Conservation (phyloP, 2,797 vertebrate genomes). For the Myotis vivesi region DNA sequence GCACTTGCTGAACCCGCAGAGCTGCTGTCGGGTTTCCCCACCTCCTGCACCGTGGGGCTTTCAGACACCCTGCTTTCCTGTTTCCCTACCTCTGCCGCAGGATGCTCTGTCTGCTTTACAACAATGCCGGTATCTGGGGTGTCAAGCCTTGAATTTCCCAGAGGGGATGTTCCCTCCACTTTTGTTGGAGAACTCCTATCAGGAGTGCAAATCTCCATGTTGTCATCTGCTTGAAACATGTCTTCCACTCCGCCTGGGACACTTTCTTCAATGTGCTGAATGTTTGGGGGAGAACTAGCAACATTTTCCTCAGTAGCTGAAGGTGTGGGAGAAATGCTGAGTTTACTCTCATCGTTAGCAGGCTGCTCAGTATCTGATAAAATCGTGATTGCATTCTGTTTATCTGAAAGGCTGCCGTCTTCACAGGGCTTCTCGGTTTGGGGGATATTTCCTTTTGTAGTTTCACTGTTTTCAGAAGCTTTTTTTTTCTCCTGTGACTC, state of each 20-base stretch:
- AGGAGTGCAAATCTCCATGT: slow-evolving; percentile 93
- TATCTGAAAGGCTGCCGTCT: slow-evolving; percentile 66
- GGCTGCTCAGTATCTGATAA: slow-evolving; percentile 68
- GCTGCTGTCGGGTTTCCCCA: slow-evolving; percentile 30
- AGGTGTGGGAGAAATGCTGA: slow-evolving; percentile 52
- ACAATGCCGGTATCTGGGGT: slow-evolving; percentile 47
- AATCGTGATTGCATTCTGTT: not conserved
- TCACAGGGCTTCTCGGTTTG: slow-evolving; percentile 69
- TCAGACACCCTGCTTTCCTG: slow-evolving; percentile 40
- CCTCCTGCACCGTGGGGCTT: not conserved
- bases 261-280: slow-evolving; percentile 70
- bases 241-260: slow-evolving; percentile 73
- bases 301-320: slow-evolving; percentile 76
- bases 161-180: slow-evolving; percentile 77
- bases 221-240: slow-evolving; percentile 86
- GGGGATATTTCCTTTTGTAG: slow-evolving; percentile 59
- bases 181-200: slow-evolving; percentile 85
- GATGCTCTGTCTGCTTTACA: slow-evolving; percentile 46
- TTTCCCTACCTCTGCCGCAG: slow-evolving; percentile 57
- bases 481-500: slow-evolving; percentile 77
- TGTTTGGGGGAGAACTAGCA: slow-evolving; percentile 62
- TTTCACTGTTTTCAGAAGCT: slow-evolving; percentile 69
- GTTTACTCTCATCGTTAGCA: slow-evolving; percentile 65
- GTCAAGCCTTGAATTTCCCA: slow-evolving; percentile 55
- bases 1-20: not conserved